These are phyloP conservation scores for Papilio aristodemus DNA, from an alignment of 1,140 invertebrate genomes.

Conservation along the genomic window DNA sequence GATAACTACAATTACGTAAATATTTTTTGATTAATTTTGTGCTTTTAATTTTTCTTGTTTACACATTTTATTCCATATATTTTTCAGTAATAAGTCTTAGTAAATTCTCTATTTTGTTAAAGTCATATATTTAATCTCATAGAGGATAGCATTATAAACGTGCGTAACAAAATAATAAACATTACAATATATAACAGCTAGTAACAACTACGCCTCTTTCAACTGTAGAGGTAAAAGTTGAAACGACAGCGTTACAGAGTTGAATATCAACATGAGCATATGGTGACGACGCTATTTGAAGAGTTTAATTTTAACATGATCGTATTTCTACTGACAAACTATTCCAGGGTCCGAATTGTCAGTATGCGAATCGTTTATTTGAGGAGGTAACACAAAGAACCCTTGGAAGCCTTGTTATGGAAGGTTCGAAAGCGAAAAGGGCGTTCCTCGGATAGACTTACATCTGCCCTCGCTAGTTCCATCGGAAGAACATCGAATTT, in stretches of 20 bases:
- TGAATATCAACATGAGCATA: too few relatives aligned
- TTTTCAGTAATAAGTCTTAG: too few relatives aligned
- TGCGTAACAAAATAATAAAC: background rate
- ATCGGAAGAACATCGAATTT: slow-evolving; percentile 24
- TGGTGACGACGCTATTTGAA: slow-evolving; percentile 56
- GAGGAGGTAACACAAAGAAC: slow-evolving; percentile 44
- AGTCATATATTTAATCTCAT: too few relatives aligned
- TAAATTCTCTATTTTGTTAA: too few relatives aligned
- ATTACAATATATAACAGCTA: background rate
- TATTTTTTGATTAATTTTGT: too few relatives aligned
- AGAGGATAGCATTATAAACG: background rate
- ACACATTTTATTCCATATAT: too few relatives aligned
- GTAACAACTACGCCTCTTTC: background rate
- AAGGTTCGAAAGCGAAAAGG: slow-evolving; percentile 33
- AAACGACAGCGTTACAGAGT: too few relatives aligned
- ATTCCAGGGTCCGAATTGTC: slow-evolving; percentile 46
- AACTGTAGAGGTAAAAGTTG: slow-evolving; percentile 45
- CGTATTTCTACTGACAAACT: slow-evolving; percentile 66
- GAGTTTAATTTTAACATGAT: slow-evolving; percentile 63
- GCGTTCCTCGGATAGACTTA: slow-evolving; percentile 33
- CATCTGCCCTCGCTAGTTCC: slow-evolving; percentile 27
- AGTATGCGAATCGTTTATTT: slow-evolving; percentile 46
- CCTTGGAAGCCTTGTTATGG: slow-evolving; percentile 36
- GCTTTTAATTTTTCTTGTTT: too few relatives aligned
- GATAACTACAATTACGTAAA: too few relatives aligned